Percentiles rank a stretch among this genome's conserved stretches.
Conservation (phyloP, 2,113 vertebrate species). For the Amazona guildingii region DNA sequence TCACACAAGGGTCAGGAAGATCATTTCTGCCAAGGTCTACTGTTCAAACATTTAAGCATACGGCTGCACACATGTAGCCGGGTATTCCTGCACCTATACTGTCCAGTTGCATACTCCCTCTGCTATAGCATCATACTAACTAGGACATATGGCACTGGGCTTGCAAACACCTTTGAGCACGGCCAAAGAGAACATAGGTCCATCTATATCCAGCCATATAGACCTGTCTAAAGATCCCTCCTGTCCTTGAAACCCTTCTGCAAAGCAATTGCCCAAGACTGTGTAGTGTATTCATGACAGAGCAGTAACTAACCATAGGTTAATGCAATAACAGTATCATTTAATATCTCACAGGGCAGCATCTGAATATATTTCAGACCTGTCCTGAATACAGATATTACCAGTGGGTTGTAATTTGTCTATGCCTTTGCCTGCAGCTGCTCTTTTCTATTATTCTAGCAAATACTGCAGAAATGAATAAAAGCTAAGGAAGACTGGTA, state of each 20-base stretch:
- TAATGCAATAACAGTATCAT: background rate
- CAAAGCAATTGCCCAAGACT: background rate
- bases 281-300: background rate
- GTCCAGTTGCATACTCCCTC: background rate
- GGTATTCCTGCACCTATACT: background rate
- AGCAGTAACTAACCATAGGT: background rate
- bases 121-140: background rate
- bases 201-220: fast-evolving
- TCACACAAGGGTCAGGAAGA: background rate
- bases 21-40: background rate
- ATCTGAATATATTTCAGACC: background rate
- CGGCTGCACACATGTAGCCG: background rate
- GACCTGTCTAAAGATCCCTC: background rate
- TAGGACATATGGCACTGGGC: background rate
- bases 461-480: conserved; percentile 9
- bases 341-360: background rate
- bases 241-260: background rate
- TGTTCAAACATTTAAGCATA: background rate
- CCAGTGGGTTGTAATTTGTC: background rate
- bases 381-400: background rate
- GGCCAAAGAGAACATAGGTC: background rate
- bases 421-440: background rate
- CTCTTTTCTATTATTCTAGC: conserved; percentile 17
- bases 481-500: background rate
- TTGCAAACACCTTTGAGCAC: background rate